Conservation (phyloP, 2,113 vertebrate genomes). For the Lucifuga dentata region DNA sequence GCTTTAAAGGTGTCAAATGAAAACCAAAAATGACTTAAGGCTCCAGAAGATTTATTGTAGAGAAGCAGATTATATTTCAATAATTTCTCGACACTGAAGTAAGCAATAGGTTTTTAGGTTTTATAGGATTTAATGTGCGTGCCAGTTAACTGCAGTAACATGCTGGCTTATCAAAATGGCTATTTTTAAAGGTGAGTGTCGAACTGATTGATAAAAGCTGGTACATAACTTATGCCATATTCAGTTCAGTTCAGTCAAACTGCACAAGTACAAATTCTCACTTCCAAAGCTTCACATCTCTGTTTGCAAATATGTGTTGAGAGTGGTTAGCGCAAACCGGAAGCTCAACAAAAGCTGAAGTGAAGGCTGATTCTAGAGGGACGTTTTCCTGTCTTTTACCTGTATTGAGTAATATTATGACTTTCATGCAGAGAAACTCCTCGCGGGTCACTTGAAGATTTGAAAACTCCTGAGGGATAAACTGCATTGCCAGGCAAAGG, state of each 20-base stretch:
- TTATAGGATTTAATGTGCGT: background rate
- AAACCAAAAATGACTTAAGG: background rate
- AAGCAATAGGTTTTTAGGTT: too few relatives aligned
- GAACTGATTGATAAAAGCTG: constrained; percentile 34
- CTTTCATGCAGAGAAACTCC: constrained; percentile 99
- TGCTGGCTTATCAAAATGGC: background rate
- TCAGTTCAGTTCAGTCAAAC: constrained; percentile 5
- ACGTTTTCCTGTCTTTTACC: constrained; percentile 79
- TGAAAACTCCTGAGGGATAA: constrained; percentile 95
- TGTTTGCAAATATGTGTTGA: constrained; percentile 13
- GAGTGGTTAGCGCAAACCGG: background rate
- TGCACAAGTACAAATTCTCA: background rate
- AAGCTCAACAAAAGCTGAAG: background rate
- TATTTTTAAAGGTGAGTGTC: constrained; percentile 13
- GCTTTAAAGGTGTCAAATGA: too few relatives aligned
- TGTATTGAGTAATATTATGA: constrained; percentile 94
- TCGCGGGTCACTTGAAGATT: constrained; percentile 94
- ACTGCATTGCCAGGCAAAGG: constrained; percentile 95
- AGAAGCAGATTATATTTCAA: too few relatives aligned
- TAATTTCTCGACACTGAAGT: too few relatives aligned
- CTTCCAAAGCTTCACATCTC: constrained; percentile 1
- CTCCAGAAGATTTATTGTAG: too few relatives aligned
- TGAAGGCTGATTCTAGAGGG: background rate
- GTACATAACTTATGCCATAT: constrained; percentile 40
- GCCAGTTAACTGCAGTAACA: background rate